These are phyloP conservation scores for Bovichtus variegatus DNA, from an alignment of 2,797 vertebrate species.

Conservation along the genomic window DNA sequence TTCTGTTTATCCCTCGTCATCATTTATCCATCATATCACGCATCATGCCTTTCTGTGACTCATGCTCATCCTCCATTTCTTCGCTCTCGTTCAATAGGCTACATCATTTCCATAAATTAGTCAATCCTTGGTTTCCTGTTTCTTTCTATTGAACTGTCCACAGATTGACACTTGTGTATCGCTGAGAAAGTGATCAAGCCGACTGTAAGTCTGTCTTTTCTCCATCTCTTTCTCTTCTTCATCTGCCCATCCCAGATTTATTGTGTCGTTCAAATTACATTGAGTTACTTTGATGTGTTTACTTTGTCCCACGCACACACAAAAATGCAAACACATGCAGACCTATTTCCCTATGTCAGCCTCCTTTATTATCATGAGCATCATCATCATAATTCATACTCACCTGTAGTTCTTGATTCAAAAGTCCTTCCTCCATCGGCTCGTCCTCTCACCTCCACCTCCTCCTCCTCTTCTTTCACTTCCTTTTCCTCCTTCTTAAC, in stretches of 20 bases:
- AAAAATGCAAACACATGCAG: neutral
- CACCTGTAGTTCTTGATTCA: conserved; percentile 84
- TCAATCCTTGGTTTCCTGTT: conserved; percentile 41
- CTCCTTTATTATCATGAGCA: neutral
- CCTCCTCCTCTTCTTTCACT: conserved; percentile 43
- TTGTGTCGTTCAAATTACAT: conserved; percentile 19
- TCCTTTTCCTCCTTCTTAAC: conserved; percentile 54
- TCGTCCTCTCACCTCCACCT: conserved; percentile 70
- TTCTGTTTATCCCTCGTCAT: conserved; percentile 42
- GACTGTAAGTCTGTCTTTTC: conserved; percentile 23
- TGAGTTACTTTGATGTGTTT: conserved; percentile 28
- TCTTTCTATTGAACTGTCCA: conserved; percentile 20
- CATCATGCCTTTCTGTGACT: conserved; percentile 61
- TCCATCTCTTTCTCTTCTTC: conserved; percentile 34
- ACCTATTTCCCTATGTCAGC: neutral
- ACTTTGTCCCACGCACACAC: conserved; percentile 10
- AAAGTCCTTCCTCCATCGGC: conserved; percentile 86
- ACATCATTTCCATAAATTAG: conserved; percentile 49
- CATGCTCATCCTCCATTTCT: conserved; percentile 49
- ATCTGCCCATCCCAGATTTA: conserved; percentile 29
- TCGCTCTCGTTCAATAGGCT: conserved; percentile 19
- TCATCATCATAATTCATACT: conserved; percentile 50
- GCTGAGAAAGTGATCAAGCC: conserved; percentile 27
- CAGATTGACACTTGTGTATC: conserved; percentile 40
- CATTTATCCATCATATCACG: conserved; percentile 50